phyloP scores from a whole-genome alignment of 1,140 invertebrate species.

The Microplitis demolitor region DNA sequence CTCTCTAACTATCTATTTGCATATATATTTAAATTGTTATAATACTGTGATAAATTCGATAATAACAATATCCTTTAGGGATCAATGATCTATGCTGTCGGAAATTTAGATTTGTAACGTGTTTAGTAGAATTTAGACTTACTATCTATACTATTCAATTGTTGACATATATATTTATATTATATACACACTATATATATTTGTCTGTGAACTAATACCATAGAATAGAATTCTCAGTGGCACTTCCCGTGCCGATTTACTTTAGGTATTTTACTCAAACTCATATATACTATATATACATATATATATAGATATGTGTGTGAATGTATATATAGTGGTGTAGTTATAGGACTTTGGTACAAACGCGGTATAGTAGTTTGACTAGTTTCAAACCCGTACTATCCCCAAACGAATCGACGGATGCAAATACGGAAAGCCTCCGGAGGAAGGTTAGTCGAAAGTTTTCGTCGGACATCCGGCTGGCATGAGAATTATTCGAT shows the following conservation, averaged over 20 bases:
- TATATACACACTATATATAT: not conserved
- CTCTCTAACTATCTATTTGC: too few relatives aligned
- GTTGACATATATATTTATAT: not conserved
- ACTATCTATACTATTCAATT: not conserved
- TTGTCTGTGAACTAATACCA: not conserved
- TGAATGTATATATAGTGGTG: too few relatives aligned
- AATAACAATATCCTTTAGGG: not conserved
- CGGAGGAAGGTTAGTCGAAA: slow-evolving; percentile 17
- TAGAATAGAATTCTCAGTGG: too few relatives aligned
- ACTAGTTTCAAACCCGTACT: not conserved
- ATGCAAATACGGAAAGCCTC: slow-evolving; percentile 24
- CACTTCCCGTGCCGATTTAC: too few relatives aligned
- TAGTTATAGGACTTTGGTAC: slow-evolving; percentile 1
- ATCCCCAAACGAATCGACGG: slow-evolving; percentile 11
- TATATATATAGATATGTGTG: too few relatives aligned
- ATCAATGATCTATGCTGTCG: not conserved
- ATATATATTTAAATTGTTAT: not conserved
- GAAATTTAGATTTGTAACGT: not conserved
- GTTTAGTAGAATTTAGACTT: not conserved
- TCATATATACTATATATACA: too few relatives aligned
- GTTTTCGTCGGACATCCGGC: slow-evolving; percentile 24
- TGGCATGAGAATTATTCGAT: slow-evolving; percentile 24
- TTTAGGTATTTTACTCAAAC: too few relatives aligned
- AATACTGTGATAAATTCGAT: not conserved
- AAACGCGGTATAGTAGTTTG: not conserved